Percentiles rank a stretch among this genome's conserved stretches.
phyloP scores from a whole-genome alignment of 2,888 invertebrate species.

The Nycteola revayana region DNA sequence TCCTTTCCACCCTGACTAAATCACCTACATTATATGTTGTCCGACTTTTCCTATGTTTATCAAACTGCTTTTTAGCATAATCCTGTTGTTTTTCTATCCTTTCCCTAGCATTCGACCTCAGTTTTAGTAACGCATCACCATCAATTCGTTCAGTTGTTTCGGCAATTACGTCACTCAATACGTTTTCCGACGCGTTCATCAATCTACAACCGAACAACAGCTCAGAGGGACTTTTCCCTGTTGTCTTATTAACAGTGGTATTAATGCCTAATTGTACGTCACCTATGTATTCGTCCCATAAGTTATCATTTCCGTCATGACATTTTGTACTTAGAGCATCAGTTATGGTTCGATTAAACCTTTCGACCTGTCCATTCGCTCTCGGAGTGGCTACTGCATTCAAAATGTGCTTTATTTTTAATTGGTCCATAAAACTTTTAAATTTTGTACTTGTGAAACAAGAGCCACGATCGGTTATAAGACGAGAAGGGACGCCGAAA shows the following conservation, averaged over 20 bases:
- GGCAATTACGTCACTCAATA: conserved; percentile 10
- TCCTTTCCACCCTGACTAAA: conserved; percentile 4
- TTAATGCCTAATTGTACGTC: conserved; percentile 20
- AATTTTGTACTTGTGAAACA: conserved; percentile 2
- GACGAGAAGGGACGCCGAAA: conserved; percentile 1
- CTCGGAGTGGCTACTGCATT: conserved; percentile 11
- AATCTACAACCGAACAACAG: conserved; percentile 18
- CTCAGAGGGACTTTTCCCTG: conserved; percentile 20
- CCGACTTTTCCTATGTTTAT: conserved; percentile 5
- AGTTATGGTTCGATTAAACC: conserved; percentile 2
- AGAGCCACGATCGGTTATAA: conserved; percentile 1
- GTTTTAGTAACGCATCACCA: conserved; percentile 2
- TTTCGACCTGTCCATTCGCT: conserved; percentile 7
- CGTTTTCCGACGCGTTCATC: conserved; percentile 12
- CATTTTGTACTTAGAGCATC: neutral
- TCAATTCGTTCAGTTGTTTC: conserved; percentile 1
- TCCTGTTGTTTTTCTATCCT: conserved; percentile 11
- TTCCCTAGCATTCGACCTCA: conserved; percentile 10
- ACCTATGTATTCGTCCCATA: conserved; percentile 16
- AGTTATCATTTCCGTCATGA: conserved; percentile 3
- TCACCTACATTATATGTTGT: conserved; percentile 2
- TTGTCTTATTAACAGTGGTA: conserved; percentile 12
- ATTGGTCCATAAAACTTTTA: neutral
- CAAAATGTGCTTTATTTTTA: conserved; percentile 1
- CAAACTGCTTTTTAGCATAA: conserved; percentile 7